These are phyloP conservation scores for Platorchestia sp. DNA, from an alignment of 1,140 invertebrate genomes.

Conservation along the genomic window DNA sequence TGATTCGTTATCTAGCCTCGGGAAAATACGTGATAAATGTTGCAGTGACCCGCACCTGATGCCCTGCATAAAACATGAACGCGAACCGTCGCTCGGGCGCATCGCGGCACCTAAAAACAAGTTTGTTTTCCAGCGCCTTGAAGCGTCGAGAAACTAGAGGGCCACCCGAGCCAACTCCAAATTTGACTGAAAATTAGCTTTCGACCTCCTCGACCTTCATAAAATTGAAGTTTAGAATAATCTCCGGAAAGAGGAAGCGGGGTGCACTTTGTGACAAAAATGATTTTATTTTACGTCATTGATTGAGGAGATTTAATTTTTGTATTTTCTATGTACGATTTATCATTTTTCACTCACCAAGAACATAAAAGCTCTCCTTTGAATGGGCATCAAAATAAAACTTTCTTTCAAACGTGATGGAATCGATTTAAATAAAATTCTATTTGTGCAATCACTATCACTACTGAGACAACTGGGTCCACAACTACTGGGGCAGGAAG, in stretches of 20 bases:
- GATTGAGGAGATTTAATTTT: not conserved
- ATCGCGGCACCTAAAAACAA: not conserved
- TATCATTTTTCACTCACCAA: not conserved
- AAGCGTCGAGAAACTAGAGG: not conserved
- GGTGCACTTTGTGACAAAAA: not conserved
- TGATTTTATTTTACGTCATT: not conserved
- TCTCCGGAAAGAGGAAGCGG: no score
- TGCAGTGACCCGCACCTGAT: not conserved
- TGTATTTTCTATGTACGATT: not conserved
- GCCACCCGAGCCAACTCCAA: not conserved
- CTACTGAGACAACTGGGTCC: no score
- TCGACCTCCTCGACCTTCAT: not conserved
- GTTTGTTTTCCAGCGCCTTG: not conserved
- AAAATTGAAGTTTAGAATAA: not conserved
- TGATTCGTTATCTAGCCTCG: conserved; percentile 20
- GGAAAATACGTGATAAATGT: conserved; percentile 12
- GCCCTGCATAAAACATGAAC: conserved; percentile 11
- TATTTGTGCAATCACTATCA: not conserved
- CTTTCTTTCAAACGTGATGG: no score
- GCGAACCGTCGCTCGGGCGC: not conserved
- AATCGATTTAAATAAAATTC: not conserved
- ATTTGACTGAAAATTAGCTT: not conserved
- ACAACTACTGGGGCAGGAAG: no score
- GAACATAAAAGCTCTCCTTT: not conserved
- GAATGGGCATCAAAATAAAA: not conserved